Percentiles rank a stretch among this genome's conserved stretches.
Evolutionary conservation across 1,140 invertebrate genomes (phyloP).

Genomic region (Pinna nobilis): DNA sequence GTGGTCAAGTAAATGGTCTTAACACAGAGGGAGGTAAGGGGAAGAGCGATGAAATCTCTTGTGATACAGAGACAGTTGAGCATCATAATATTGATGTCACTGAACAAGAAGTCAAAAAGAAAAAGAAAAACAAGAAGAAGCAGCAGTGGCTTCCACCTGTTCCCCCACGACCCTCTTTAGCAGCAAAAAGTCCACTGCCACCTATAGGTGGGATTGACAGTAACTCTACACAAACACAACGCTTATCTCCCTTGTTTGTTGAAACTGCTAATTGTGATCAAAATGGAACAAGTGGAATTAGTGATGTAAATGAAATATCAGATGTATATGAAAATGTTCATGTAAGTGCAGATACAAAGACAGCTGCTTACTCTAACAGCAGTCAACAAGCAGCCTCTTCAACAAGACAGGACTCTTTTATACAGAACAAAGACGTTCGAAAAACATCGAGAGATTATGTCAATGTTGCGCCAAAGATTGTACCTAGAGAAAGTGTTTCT

Average conservation of each 20-base stretch:
- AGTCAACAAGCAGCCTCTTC: slow-evolving; percentile 6
- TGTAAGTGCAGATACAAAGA: not conserved
- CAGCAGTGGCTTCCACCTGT: slow-evolving; percentile 20
- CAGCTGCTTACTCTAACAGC: not conserved
- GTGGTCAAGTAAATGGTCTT: not conserved
- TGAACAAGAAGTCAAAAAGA: not conserved
- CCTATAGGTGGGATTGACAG: slow-evolving; percentile 4
- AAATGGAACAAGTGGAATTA: not conserved
- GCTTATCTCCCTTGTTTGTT: not conserved
- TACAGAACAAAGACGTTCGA: not conserved
- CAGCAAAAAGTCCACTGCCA: slow-evolving; percentile 24
- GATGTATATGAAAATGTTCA: slow-evolving; percentile 17
- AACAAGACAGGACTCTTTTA: slow-evolving; percentile 11
- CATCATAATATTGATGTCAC: not conserved
- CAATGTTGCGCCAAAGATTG: slow-evolving; percentile 24
- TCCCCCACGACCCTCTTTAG: slow-evolving; percentile 18
- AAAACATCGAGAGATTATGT: slow-evolving; percentile 9
- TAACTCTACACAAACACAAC: not conserved
- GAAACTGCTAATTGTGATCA: not conserved
- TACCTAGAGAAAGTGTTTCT: not conserved
- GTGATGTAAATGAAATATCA: slow-evolving; percentile 16
- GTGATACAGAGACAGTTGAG: not conserved
- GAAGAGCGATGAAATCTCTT: not conserved
- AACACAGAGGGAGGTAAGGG: not conserved
- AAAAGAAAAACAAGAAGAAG: slow-evolving; percentile 4